A percentile compares a stretch with the other conserved stretches of the same genome.
These are phyloP conservation scores for Chondrilla cf. caribensis DNA, from an alignment of 37 sponge, comb jelly and placozoan genomes.

Conservation along the genomic window DNA sequence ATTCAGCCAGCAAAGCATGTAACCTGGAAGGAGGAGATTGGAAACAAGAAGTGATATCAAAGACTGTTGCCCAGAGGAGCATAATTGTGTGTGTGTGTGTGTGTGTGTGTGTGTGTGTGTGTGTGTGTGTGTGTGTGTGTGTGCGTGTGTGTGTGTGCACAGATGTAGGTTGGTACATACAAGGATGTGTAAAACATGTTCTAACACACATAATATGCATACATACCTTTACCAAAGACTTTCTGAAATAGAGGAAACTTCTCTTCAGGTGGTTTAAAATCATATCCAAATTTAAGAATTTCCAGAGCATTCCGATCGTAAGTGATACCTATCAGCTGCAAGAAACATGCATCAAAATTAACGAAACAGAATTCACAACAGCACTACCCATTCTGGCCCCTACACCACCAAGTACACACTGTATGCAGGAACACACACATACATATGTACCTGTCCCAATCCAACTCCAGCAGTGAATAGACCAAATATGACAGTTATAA, in stretches of 20 bases:
- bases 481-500: slow-evolving; percentile 64
- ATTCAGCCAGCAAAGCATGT: background rate
- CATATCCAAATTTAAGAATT: slow-evolving; percentile 44
- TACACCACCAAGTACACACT: background rate
- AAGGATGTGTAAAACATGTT: background rate
- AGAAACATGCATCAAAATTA: background rate
- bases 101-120: slow-evolving; percentile 36
- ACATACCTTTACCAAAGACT: slow-evolving; percentile 67
- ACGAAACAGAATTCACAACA: background rate
- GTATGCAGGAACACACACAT: background rate
- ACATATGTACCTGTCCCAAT: slow-evolving; percentile 43
- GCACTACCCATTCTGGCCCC: background rate
- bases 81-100: slow-evolving; percentile 31
- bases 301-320: slow-evolving; percentile 70
- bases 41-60: too few species aligned
- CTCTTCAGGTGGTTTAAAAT: slow-evolving; percentile 33
- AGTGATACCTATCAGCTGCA: slow-evolving; percentile 41
- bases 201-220: background rate
- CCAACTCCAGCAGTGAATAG: slow-evolving; percentile 62
- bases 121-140: slow-evolving; percentile 45
- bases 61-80: background rate
- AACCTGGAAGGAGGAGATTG: background rate
- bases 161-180: background rate
- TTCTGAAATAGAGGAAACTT: slow-evolving; percentile 20
- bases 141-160: slow-evolving; percentile 27